phyloP scores from a whole-genome alignment of 2,113 vertebrate genomes.

The Callospermophilus lateralis region DNA sequence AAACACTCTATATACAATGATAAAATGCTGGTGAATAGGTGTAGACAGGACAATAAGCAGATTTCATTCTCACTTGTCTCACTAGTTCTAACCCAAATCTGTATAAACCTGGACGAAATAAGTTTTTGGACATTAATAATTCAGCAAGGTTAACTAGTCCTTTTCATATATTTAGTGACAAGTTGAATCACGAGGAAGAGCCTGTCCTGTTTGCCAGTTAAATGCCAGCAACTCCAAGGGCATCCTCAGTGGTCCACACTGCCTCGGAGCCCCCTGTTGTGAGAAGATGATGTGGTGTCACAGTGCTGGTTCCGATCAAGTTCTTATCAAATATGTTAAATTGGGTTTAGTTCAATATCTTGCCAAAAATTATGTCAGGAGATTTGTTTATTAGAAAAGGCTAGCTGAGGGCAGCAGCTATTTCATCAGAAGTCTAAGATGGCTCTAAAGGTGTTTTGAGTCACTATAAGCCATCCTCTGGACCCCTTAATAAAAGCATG shows the following conservation, averaged over 20 bases:
- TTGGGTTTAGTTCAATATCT: conserved; percentile 15
- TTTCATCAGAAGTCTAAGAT: background rate
- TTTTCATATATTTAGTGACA: background rate
- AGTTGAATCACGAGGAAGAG: background rate
- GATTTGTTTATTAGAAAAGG: background rate
- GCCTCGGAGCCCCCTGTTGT: background rate
- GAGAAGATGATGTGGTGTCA: background rate
- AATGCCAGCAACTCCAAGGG: background rate
- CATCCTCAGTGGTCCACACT: rapidly evolving
- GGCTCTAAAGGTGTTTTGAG: background rate
- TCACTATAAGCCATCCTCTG: too few relatives aligned
- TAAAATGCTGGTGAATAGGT: background rate
- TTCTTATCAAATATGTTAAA: conserved; percentile 26
- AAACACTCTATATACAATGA: background rate
- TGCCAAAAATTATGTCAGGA: conserved; percentile 49
- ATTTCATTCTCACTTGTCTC: background rate
- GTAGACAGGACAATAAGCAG: background rate
- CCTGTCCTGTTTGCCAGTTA: background rate
- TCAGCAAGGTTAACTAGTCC: background rate
- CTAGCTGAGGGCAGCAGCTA: background rate
- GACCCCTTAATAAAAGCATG: background rate
- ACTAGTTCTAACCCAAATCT: background rate
- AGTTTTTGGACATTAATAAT: background rate
- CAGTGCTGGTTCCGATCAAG: background rate
- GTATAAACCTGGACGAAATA: background rate